Percentiles rank a stretch among this genome's conserved stretches.
Evolutionary conservation across 2,888 invertebrate species (phyloP).

Genomic region (Glaucopsyche alexis): DNA sequence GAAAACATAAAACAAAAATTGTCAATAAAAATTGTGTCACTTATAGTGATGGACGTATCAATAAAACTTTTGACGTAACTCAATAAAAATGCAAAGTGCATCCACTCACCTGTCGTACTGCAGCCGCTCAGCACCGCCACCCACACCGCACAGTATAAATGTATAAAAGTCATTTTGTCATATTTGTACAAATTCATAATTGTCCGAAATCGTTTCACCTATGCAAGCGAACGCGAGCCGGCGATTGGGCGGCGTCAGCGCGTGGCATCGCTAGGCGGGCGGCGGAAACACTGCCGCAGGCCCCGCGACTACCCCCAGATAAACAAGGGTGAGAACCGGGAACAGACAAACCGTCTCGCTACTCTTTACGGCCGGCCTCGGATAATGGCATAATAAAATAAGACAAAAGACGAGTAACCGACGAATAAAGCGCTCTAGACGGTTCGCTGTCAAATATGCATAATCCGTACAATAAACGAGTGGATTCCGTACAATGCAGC

Average conservation of each 20-base stretch:
- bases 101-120: conserved; percentile 70
- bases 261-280: conserved; percentile 72
- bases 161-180: conserved; percentile 75
- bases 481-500: conserved; percentile 33
- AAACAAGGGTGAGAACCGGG: conserved; percentile 76
- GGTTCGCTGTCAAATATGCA: conserved; percentile 47
- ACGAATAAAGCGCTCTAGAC: conserved; percentile 44
- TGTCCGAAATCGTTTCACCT: conserved; percentile 56
- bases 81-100: conserved; percentile 71
- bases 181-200: conserved; percentile 51
- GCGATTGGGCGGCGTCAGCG: conserved; percentile 52
- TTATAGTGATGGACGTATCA: conserved; percentile 35
- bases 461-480: conserved; percentile 44
- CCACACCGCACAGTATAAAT: conserved; percentile 75
- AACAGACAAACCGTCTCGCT: conserved; percentile 79
- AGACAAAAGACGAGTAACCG: conserved; percentile 68
- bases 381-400: conserved; percentile 70
- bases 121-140: conserved; percentile 66
- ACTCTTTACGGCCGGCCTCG: conserved; percentile 62
- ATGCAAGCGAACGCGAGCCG: conserved; percentile 52
- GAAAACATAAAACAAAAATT: neutral
- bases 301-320: conserved; percentile 68
- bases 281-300: conserved; percentile 52
- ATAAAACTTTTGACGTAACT: conserved; percentile 58
- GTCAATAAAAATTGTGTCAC: neutral